Evolutionary conservation across 1,140 invertebrate species (phyloP), one percentile per base, ranked within the genome.

Genomic region (Bactericera cockerelli): DNA sequence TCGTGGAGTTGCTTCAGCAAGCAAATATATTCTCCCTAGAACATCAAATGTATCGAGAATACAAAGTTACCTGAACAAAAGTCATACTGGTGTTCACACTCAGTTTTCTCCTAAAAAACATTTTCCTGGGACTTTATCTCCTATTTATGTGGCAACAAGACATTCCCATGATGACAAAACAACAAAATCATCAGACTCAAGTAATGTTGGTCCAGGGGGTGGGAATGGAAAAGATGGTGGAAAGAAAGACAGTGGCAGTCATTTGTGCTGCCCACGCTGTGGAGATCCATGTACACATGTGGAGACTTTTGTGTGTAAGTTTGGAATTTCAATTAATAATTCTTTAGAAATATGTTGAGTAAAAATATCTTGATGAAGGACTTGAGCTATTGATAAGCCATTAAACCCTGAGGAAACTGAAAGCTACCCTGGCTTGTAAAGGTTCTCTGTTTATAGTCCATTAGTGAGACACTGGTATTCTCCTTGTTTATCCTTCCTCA

Each of bases 251-350:
- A 73, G 74, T 39, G 76, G 77, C 22, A 79, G 78, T 62, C 82
- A 84, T 2, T 74, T 90, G 0, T 81, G 79, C 22, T 96, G 93
- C 71, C 93, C 93, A 6, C 94, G 95, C 73, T 97, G 93, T 74
- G 93, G 92, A 0, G 91, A 93, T 75, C 87, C 91, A 57, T 95
- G 92, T 73, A 93, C 89, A 13, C 90, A 95, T 74, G 91, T 96
- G 57, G 93, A 95, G 75, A 94, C 92, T 6, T 94, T 96, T 77
- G 90, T 96, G 65, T 93, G 91, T 83, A 74, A 81, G 82, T 78
- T 62, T 14, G 54, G 53, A 61, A 31, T 25, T 57, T 49, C 59
- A 31, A 31, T 31, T 6, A 13, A 31, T 31, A 6, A 31, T 13
- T 31, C 13, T 31, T 31, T 4, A 31, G 28, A 4, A 31, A 13